Percentiles rank a stretch among this genome's conserved stretches.
Evolutionary conservation across 2,797 vertebrate species (phyloP).

Genomic region (Gadopsis bispinosus): DNA sequence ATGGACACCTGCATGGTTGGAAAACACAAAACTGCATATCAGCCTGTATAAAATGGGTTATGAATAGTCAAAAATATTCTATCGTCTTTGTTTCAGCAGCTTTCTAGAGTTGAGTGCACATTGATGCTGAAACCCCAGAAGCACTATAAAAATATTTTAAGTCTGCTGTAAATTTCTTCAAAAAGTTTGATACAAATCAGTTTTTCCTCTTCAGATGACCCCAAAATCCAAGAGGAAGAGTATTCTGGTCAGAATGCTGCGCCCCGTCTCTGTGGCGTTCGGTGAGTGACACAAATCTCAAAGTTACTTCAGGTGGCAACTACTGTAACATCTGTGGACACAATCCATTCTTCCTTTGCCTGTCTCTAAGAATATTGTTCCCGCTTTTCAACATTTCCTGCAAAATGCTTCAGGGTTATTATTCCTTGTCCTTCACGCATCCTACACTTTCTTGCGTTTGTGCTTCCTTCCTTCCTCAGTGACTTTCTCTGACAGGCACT

Average conservation of each 20-base stretch:
- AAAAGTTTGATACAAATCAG: accelerated
- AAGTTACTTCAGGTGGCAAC: not conserved
- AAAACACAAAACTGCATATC: not conserved
- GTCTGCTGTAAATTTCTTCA: not conserved
- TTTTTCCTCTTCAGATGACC: slow-evolving; percentile 86
- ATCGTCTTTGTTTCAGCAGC: not conserved
- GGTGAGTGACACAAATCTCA: slow-evolving; percentile 82
- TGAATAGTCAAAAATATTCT: not conserved
- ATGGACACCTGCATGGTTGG: slow-evolving; percentile 90
- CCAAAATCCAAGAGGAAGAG: slow-evolving; percentile 96
- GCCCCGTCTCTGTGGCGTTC: slow-evolving; percentile 95
- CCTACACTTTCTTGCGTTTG: too few species aligned
- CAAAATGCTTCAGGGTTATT: too few species aligned
- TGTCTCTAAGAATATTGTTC: not conserved
- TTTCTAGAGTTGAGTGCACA: not conserved
- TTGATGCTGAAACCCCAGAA: not conserved
- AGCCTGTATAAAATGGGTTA: not conserved
- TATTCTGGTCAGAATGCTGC: slow-evolving; percentile 95
- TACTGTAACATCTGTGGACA: not conserved
- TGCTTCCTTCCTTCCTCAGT: too few species aligned
- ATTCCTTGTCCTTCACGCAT: too few species aligned
- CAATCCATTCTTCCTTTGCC: not conserved
- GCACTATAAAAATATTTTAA: not conserved
- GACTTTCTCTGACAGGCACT: too few species aligned
- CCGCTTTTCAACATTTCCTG: not conserved